A percentile compares a stretch with the other conserved stretches of the same genome.
Evolutionary conservation across 2,888 invertebrate species (phyloP).

Genomic region (Lochmaea capreae): DNA sequence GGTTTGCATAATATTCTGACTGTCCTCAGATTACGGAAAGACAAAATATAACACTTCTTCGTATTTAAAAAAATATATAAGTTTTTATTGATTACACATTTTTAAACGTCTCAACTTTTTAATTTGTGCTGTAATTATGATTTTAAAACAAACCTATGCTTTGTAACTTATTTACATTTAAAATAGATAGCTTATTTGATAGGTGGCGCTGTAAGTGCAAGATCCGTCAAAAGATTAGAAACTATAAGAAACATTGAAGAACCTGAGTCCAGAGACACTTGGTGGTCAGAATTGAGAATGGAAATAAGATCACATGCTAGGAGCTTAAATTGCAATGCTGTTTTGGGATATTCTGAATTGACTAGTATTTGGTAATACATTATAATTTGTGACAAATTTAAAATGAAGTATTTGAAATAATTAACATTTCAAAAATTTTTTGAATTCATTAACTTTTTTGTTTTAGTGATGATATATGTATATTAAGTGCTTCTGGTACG

Average conservation of each 20-base stretch:
- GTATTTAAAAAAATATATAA: no score
- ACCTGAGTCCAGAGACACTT: constrained; percentile 90
- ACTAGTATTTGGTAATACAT: constrained; percentile 86
- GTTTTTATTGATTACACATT: no score
- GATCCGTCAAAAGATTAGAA: constrained; percentile 86
- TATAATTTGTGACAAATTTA: not conserved
- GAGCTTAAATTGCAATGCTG: constrained; percentile 92
- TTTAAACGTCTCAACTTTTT: no score
- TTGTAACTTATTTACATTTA: not conserved
- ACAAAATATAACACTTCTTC: no score
- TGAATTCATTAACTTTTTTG: not conserved
- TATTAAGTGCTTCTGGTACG: constrained; percentile 93
- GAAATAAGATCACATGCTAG: constrained; percentile 95
- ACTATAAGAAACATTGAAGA: constrained; percentile 87
- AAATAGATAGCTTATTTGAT: constrained; percentile 33
- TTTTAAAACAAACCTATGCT: no score
- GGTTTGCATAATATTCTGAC: not conserved
- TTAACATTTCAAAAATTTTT: no score
- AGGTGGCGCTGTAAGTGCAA: constrained; percentile 86
- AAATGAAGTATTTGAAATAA: no score
- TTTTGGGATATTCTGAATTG: constrained; percentile 92
- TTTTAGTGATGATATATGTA: constrained; percentile 92
- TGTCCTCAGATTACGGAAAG: not conserved
- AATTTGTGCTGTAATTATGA: no score
- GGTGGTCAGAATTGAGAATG: constrained; percentile 97